Conservation (phyloP, 2,113 vertebrate species). For the Mirounga angustirostris region DNA sequence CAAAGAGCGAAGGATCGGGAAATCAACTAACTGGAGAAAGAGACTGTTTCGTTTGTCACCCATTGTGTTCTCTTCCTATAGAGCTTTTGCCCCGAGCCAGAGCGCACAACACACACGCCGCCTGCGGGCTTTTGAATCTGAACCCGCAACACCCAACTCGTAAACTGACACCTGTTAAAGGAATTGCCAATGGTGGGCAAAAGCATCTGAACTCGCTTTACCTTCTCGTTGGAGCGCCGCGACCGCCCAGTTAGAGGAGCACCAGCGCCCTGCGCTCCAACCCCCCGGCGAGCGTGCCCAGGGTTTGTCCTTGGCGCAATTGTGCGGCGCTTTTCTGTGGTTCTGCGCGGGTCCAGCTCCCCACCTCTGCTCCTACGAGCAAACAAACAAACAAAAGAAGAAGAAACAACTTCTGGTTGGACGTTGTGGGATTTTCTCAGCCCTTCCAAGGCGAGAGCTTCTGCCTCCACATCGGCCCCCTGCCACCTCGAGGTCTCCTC, state of each 20-base stretch:
- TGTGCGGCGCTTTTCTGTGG: neutral
- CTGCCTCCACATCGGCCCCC: neutral
- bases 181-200: neutral
- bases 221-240: neutral
- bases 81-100: neutral
- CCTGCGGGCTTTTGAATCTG: neutral
- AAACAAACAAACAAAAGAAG: neutral
- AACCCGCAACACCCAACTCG: neutral
- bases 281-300: neutral
- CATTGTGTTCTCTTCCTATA: neutral
- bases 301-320: neutral
- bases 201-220: neutral
- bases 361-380: neutral
- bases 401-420: neutral
- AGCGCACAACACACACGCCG: neutral
- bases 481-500: accelerated
- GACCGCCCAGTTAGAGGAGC: too few relatives aligned
- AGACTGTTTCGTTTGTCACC: neutral
- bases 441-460: neutral
- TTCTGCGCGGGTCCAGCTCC: neutral
- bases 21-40: neutral
- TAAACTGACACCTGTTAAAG: conserved; percentile 9
- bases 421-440: neutral
- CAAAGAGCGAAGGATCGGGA: neutral
- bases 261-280: neutral